Evolutionary conservation across 2,888 invertebrate species (phyloP).

Genomic region (Zaprionus lineosus): DNA sequence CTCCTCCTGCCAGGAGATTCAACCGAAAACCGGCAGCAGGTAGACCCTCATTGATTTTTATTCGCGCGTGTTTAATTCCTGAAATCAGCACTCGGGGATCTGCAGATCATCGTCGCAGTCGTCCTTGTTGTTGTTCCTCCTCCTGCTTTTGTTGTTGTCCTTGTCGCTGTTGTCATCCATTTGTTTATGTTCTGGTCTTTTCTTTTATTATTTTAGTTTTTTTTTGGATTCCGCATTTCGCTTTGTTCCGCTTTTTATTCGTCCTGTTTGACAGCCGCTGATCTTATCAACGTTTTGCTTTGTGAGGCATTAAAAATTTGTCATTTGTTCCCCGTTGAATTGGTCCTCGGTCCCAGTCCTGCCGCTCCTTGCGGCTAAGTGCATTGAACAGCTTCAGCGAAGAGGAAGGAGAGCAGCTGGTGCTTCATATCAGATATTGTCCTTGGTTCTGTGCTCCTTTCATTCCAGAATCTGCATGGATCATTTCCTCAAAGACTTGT

Average conservation of each 20-base stretch:
- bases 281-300: conserved; percentile 76
- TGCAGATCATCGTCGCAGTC: conserved; percentile 47
- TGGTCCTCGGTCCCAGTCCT: conserved; percentile 13
- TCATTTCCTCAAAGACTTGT: conserved; percentile 41
- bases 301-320: conserved; percentile 76
- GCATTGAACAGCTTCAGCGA: conserved; percentile 22
- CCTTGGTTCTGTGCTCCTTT: conserved; percentile 13
- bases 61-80: conserved; percentile 76
- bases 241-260: conserved; percentile 60
- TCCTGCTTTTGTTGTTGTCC: background rate
- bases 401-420: conserved; percentile 70
- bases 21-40: conserved; percentile 62
- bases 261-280: conserved; percentile 67
- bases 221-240: conserved; percentile 29
- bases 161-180: conserved; percentile 54
- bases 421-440: conserved; percentile 20
- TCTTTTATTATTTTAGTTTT: conserved; percentile 9
- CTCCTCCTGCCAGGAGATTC: too few species aligned
- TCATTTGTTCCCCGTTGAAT: conserved; percentile 61
- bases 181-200: conserved; percentile 37
- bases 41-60: conserved; percentile 70
- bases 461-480: conserved; percentile 26
- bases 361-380: conserved; percentile 27
- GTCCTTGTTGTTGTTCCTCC: background rate
- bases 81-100: conserved; percentile 70